These are phyloP conservation scores for Sander vitreus DNA, from an alignment of 2,113 vertebrate genomes.

Conservation along the genomic window DNA sequence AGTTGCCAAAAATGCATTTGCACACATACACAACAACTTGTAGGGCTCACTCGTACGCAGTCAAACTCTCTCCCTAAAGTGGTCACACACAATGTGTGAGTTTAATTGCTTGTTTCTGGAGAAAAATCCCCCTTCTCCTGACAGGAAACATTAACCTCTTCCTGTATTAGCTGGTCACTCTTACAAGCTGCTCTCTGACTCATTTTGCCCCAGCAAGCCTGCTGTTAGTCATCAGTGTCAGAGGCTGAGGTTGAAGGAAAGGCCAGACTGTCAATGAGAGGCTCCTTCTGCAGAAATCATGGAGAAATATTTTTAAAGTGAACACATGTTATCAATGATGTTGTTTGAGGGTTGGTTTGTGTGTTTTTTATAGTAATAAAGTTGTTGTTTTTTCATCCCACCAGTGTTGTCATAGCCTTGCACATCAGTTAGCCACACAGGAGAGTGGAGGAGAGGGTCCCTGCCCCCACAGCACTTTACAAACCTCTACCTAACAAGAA, in stretches of 20 bases:
- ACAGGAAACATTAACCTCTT: constrained; percentile 81
- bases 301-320: not conserved
- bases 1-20: constrained; percentile 40
- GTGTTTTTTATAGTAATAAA: not conserved
- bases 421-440: constrained; percentile 33
- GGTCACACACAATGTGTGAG: constrained; percentile 57
- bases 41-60: constrained; percentile 4
- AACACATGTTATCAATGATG: not conserved
- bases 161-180: constrained; percentile 62
- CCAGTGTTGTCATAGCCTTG: constrained; percentile 7
- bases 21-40: not conserved
- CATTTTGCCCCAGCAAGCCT: constrained; percentile 15
- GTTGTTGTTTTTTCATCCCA: not conserved
- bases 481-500: constrained; percentile 89
- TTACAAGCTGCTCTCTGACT: constrained; percentile 39
- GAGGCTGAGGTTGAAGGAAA: constrained; percentile 1
- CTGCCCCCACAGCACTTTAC: constrained; percentile 81
- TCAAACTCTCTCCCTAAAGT: constrained; percentile 49
- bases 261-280: constrained; percentile 8
- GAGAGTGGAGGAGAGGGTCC: constrained; percentile 53
- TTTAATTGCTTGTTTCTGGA: constrained; percentile 52
- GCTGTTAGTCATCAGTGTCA: constrained; percentile 25
- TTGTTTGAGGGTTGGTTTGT: not conserved
- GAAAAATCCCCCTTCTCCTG: constrained; percentile 20
- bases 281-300: not conserved